Conservation (phyloP, 2,113 vertebrate genomes). For the Pavo muticus region DNA sequence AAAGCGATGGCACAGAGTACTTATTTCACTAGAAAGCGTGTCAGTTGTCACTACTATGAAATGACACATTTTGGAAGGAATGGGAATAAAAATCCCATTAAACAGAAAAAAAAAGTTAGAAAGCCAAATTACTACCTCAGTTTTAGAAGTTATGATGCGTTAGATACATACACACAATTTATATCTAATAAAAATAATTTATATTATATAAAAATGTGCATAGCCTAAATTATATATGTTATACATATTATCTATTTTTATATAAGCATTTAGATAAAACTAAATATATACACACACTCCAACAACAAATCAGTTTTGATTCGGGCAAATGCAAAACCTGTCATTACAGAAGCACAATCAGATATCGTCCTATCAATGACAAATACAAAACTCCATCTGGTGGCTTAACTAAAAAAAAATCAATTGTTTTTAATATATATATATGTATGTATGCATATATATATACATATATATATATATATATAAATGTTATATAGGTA, state of each 20-base stretch:
- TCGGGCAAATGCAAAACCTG: background rate
- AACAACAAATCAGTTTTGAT: background rate
- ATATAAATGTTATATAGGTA: no score
- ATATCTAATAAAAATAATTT: background rate
- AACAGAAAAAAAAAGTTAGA: background rate
- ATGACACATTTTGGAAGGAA: background rate
- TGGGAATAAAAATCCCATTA: background rate
- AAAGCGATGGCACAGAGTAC: background rate
- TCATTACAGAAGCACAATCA: background rate
- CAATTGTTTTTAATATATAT: no score
- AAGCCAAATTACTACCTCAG: background rate
- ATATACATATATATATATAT: no score
- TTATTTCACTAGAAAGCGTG: background rate
- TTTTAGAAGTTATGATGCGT: background rate
- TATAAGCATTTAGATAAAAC: no score
- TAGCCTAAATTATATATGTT: background rate
- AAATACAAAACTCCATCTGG: constrained; percentile 33
- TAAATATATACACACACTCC: background rate
- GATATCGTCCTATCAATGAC: background rate
- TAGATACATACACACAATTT: background rate
- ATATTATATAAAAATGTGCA: background rate
- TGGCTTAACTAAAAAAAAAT: background rate
- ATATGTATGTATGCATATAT: no score
- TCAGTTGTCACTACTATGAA: background rate
- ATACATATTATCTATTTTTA: background rate